Evolutionary conservation across 2,888 invertebrate species (phyloP).

Genomic region (Actias luna): DNA sequence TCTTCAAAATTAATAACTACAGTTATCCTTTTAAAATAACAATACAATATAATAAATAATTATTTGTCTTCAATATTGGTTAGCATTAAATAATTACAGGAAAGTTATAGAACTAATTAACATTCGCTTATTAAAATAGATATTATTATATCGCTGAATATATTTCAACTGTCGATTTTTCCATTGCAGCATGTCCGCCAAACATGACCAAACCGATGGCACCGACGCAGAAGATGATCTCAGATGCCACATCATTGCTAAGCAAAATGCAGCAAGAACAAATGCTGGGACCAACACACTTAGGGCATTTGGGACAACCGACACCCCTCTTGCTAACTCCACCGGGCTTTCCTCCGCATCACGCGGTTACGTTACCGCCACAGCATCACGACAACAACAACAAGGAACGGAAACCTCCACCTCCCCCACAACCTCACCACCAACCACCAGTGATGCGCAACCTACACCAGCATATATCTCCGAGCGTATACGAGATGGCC

Average conservation of each 20-base stretch:
- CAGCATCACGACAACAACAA: constrained; percentile 83
- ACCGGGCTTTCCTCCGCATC: constrained; percentile 89
- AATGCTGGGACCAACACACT: constrained; percentile 80
- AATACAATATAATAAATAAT: too few relatives aligned
- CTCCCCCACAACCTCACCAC: constrained; percentile 83
- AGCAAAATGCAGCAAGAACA: constrained; percentile 88
- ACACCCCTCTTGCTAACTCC: constrained; percentile 87
- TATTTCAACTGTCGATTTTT: constrained; percentile 26
- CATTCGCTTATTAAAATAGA: too few relatives aligned
- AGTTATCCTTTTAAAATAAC: background rate
- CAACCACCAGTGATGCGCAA: constrained; percentile 85
- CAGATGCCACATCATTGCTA: constrained; percentile 84
- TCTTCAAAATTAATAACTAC: background rate
- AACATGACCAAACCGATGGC: constrained; percentile 89
- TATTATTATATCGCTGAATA: too few relatives aligned
- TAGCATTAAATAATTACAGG: too few relatives aligned
- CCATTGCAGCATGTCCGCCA: constrained; percentile 83
- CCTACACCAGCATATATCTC: constrained; percentile 92
- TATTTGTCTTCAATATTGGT: too few relatives aligned
- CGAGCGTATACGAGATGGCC: constrained; percentile 99
- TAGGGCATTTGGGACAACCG: constrained; percentile 77
- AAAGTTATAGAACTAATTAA: too few relatives aligned
- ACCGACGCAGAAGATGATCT: constrained; percentile 89
- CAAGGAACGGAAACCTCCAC: constrained; percentile 79
- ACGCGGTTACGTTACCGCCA: constrained; percentile 85